Percentiles rank a stretch among this genome's conserved stretches.
phyloP scores from a whole-genome alignment of 2,888 invertebrate genomes.

The Synergus laeviventris region DNA sequence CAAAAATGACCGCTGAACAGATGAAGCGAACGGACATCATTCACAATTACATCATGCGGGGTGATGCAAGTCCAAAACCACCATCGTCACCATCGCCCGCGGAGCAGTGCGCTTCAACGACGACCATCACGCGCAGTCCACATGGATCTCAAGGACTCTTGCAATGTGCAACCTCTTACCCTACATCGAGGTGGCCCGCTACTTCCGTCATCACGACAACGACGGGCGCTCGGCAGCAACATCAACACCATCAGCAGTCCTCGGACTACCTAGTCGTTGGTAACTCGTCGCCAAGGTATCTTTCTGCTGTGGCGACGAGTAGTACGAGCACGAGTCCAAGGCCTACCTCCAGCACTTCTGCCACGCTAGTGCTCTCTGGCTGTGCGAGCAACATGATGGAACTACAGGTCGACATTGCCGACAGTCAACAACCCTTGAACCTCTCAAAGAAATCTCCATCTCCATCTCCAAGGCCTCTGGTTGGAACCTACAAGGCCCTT shows the following conservation, averaged over 20 bases:
- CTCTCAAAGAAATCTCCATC: slow-evolving; percentile 91
- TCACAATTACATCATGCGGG: slow-evolving; percentile 93
- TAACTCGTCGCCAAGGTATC: slow-evolving; percentile 75
- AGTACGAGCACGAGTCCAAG: slow-evolving; percentile 70
- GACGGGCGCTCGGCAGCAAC: slow-evolving; percentile 75
- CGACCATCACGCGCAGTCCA: slow-evolving; percentile 73
- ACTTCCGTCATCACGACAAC: slow-evolving; percentile 83
- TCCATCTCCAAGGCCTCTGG: slow-evolving; percentile 84
- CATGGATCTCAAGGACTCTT: slow-evolving; percentile 69
- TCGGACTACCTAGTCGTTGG: slow-evolving; percentile 75
- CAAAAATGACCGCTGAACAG: slow-evolving; percentile 94
- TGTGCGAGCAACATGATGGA: slow-evolving; percentile 81
- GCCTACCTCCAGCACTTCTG: slow-evolving; percentile 71
- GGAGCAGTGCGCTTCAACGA: slow-evolving; percentile 78
- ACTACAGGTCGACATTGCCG: slow-evolving; percentile 89
- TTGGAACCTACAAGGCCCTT: slow-evolving; percentile 73
- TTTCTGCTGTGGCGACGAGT: slow-evolving; percentile 71
- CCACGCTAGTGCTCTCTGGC: slow-evolving; percentile 72
- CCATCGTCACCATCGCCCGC: slow-evolving; percentile 76
- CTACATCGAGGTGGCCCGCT: slow-evolving; percentile 68
- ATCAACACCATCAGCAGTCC: slow-evolving; percentile 75
- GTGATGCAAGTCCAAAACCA: slow-evolving; percentile 78
- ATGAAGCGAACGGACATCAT: slow-evolving; percentile 94
- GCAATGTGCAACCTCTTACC: slow-evolving; percentile 69
- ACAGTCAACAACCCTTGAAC: slow-evolving; percentile 90